These are phyloP conservation scores for Halichoeres trimaculatus DNA, from an alignment of 2,113 vertebrate species.

Conservation along the genomic window DNA sequence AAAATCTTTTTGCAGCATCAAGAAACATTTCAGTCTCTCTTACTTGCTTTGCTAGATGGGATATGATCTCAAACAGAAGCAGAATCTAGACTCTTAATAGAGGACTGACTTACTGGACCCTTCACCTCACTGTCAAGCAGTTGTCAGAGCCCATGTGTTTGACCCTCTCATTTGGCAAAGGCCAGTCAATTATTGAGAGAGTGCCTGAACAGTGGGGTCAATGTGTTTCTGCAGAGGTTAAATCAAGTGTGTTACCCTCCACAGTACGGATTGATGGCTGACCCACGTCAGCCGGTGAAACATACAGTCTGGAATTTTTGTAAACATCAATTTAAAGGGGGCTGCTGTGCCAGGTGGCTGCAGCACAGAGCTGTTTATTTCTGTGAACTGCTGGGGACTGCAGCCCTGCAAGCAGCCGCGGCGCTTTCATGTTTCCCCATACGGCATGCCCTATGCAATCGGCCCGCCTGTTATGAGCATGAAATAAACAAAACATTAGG, in stretches of 20 bases:
- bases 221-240: constrained; percentile 54
- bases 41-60: constrained; percentile 37
- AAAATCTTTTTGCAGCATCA: constrained; percentile 4
- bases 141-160: constrained; percentile 54
- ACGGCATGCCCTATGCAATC: constrained; percentile 65
- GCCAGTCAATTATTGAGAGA: constrained; percentile 63
- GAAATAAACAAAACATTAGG: constrained; percentile 83
- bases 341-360: constrained; percentile 69
- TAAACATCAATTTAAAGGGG: constrained; percentile 44
- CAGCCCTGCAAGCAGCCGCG: constrained; percentile 46
- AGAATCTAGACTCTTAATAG: constrained; percentile 57
- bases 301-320: constrained; percentile 38
- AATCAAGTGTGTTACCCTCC: constrained; percentile 58
- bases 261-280: constrained; percentile 53
- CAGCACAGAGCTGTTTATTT: constrained; percentile 64
- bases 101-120: constrained; percentile 59
- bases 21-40: constrained; percentile 49
- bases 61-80: constrained; percentile 63
- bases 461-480: constrained; percentile 74
- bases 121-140: constrained; percentile 72
- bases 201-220: constrained; percentile 48
- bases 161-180: constrained; percentile 19
- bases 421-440: constrained; percentile 78
- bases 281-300: constrained; percentile 47
- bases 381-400: constrained; percentile 59